A percentile compares a stretch with the other conserved stretches of the same genome.
These are phyloP conservation scores for Napeogenes sylphis DNA, from an alignment of 2,888 invertebrate species.

Conservation along the genomic window DNA sequence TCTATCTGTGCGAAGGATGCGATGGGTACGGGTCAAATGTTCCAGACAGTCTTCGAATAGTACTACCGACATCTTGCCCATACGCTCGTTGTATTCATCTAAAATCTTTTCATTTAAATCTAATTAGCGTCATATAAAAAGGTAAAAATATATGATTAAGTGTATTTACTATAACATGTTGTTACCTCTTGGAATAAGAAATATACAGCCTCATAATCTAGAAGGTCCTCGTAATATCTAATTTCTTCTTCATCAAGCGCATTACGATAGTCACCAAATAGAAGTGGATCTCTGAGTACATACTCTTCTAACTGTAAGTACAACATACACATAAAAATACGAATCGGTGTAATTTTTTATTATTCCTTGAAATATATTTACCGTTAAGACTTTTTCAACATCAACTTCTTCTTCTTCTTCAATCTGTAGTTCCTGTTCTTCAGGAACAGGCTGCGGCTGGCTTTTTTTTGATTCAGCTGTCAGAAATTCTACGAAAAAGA, in stretches of 20 bases:
- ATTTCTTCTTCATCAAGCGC: slow-evolving; percentile 88
- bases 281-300: slow-evolving; percentile 86
- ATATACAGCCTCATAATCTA: slow-evolving; percentile 93
- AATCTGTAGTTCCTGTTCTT: slow-evolving; percentile 33
- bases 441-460: slow-evolving; percentile 24
- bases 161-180: background rate
- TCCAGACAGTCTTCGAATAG: slow-evolving; percentile 95
- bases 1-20: slow-evolving; percentile 88
- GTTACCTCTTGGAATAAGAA: slow-evolving; percentile 90
- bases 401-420: slow-evolving; percentile 57
- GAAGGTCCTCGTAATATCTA: slow-evolving; percentile 90
- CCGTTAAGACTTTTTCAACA: slow-evolving; percentile 58
- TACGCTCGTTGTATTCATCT: slow-evolving; percentile 89
- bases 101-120: slow-evolving; percentile 79
- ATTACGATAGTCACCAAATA: slow-evolving; percentile 94
- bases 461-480: slow-evolving; percentile 36
- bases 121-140: background rate
- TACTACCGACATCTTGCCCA: slow-evolving; percentile 86
- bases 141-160: no score
- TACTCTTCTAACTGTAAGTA: slow-evolving; percentile 78
- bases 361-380: slow-evolving; percentile 25
- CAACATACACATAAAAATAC: slow-evolving; percentile 21
- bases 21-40: slow-evolving; percentile 91
- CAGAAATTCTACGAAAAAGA: slow-evolving; percentile 42
- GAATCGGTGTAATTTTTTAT: background rate